Evolutionary conservation across 2,888 invertebrate species (phyloP).

Genomic region (Mesorhabditis spiculigera): DNA sequence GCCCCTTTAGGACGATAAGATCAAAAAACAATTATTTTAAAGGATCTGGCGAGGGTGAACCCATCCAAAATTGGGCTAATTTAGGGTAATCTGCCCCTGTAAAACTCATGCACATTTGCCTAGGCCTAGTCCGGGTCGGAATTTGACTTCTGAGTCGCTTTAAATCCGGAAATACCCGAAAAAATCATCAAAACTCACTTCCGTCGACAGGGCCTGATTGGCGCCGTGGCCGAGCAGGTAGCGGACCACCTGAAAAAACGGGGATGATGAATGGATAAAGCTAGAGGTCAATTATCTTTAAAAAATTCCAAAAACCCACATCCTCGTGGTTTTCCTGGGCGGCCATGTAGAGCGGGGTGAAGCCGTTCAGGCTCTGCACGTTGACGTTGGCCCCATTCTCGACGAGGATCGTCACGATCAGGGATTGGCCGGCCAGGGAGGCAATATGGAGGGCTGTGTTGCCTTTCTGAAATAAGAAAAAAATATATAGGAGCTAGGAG

Average conservation of each 20-base stretch:
- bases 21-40: too few relatives aligned
- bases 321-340: constrained; percentile 96
- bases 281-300: not conserved
- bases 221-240: constrained; percentile 88
- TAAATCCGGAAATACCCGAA: not conserved
- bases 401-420: constrained; percentile 87
- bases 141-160: too few relatives aligned
- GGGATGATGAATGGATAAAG: not conserved
- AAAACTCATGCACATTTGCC: not conserved
- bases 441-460: constrained; percentile 98
- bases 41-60: too few relatives aligned
- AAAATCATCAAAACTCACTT: too few relatives aligned
- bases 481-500: not conserved
- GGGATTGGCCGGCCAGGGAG: constrained; percentile 84
- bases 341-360: constrained; percentile 98
- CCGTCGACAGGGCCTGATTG: constrained; percentile 95
- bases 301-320: constrained; percentile 57
- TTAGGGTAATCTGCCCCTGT: too few relatives aligned
- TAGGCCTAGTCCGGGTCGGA: not conserved
- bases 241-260: constrained; percentile 71
- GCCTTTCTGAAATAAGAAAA: constrained; percentile 72
- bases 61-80: too few relatives aligned
- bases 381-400: constrained; percentile 94
- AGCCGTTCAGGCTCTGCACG: constrained; percentile 86
- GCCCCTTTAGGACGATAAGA: too few relatives aligned